Base-by-base conservation (phyloP, 1,140 invertebrate species). In the Listronotus oregonensis region DNA sequence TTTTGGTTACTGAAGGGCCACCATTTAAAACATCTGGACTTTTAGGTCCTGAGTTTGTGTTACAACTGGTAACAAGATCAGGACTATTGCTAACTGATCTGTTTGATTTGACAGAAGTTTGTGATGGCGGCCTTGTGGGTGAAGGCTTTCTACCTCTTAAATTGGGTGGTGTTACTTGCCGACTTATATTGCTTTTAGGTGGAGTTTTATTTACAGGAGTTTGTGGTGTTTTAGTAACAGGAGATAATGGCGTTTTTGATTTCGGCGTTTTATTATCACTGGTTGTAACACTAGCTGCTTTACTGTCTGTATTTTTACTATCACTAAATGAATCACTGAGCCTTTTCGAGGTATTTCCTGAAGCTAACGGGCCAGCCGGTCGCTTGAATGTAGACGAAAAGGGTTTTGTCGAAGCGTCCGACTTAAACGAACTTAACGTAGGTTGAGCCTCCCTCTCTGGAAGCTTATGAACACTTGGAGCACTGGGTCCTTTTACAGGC, bases 11-110 rank as follows among this genome's bases (percentile, higher is more conserved):
- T 11, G 60, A 57, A n/a, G 51, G 44, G 15, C 67, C 70, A 50
- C 81, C 81, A 65, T 82, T 84, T 7, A 85, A 79, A 9, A 85
- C 80, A 66, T 89, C 87, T 0, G 88, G 87, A 0, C 86, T 83
- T 70, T 88, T 87, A 27, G 78, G 79, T 57, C 80, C 81, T 3
- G 76, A 68, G n/a, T 67, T 83, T 60, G 34, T 78, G 72, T 76
- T 78, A 74, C 88, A 90, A 70, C 87, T 89, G 0, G 87, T 89
- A 7, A 90, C 88, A 14, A 90, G 70, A 73, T 90, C 88, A 0
- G 88, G 89, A 77, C 87, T 89, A 67, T 89, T 89, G 0, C 79
- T 73, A 14, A 73, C 75, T 15, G 70, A 59, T 27, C 67, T 10
- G 55, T 69, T 61, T 40, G 67, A 66, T 60, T 78, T 79, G 4